Evolutionary conservation across 1,140 invertebrate genomes (phyloP), one percentile per base, ranked within the genome.

Genomic region (Ptiloglossa arizonensis): DNA sequence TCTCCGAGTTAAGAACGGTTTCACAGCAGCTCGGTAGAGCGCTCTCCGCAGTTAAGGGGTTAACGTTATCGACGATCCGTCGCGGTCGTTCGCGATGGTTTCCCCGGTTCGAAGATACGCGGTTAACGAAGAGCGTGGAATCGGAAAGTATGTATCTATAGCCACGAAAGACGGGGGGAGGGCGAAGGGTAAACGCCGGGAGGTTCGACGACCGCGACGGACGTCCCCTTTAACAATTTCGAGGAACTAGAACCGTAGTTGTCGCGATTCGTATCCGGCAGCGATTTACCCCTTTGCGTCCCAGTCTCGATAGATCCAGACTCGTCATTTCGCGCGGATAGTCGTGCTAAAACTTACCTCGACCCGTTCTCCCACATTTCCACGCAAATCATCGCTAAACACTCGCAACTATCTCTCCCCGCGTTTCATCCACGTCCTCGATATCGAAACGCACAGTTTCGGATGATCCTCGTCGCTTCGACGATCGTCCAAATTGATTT

Each of bases 131-230:
- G 46, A n/a, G 5, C 3, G 9, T 48, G 46, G 19, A 6, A 17
- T 48, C 5, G 17, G 46, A 17, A 4, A 9, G 46, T 48, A 9
- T 38, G 35, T 54, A 44, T 56, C 52, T 68, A 27, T 8, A 2
- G 24, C 13, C 67, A 24, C n/a, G 38, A 2, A 41, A 44, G 1
- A 54, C 3, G 17, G 35, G 2, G n/a, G 3, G 24, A 11, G 50
- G 50, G 32, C 38, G 9, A 48, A 48, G 19, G 19, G 22, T 46
- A 29, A 22, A 63, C 38, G 15, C 41, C 32, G 27, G 17, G n/a
- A n/a, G 63, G 72, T 66, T 81, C 70, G 63, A 76, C 56, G 81
- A 77, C 79, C 72, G 46, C 60, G 60, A 29, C 48, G 57, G 73
- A 76, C 35, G 57, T 63, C 38, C 62, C 57, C 22, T 62, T 72